A percentile compares a stretch with the other conserved stretches of the same genome.
Conservation (phyloP, 2,797 vertebrate genomes). For the Epinephelus awoara region DNA sequence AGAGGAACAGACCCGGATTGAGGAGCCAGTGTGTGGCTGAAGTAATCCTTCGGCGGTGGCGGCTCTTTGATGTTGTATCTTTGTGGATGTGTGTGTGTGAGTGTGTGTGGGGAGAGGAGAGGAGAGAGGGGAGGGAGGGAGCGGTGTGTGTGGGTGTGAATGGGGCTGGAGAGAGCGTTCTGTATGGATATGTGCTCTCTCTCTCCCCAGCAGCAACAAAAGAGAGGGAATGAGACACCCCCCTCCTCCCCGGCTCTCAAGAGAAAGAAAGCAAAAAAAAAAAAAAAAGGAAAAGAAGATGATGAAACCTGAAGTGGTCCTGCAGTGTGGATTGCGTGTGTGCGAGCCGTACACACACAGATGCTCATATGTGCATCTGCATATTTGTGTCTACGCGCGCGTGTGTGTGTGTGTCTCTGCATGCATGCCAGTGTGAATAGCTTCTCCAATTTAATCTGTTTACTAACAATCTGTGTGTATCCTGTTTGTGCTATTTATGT, state of each 20-base stretch:
- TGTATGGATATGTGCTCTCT: constrained; percentile 85
- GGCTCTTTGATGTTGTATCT: constrained; percentile 87
- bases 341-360: neutral
- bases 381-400: constrained; percentile 16
- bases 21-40: constrained; percentile 91
- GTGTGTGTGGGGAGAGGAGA: neutral
- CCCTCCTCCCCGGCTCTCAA: constrained; percentile 66
- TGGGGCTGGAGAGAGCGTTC: constrained; percentile 84
- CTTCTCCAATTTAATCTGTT: constrained; percentile 69
- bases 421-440: constrained; percentile 59
- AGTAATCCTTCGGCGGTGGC: constrained; percentile 91
- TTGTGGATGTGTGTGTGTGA: constrained; percentile 69
- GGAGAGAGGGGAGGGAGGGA: constrained; percentile 28
- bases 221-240: constrained; percentile 84
- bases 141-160: constrained; percentile 78
- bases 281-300: constrained; percentile 70
- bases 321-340: constrained; percentile 75
- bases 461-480: constrained; percentile 70
- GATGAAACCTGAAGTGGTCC: constrained; percentile 85
- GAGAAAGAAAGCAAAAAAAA: constrained; percentile 77
- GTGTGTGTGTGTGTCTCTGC: constrained; percentile 16
- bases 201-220: constrained; percentile 83
- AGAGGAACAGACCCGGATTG: constrained; percentile 88
- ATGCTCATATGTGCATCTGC: constrained; percentile 55
- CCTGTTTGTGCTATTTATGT: constrained; percentile 44